Base-by-base conservation (phyloP, 2,797 vertebrate genomes). In the Linurgus olivaceus region DNA sequence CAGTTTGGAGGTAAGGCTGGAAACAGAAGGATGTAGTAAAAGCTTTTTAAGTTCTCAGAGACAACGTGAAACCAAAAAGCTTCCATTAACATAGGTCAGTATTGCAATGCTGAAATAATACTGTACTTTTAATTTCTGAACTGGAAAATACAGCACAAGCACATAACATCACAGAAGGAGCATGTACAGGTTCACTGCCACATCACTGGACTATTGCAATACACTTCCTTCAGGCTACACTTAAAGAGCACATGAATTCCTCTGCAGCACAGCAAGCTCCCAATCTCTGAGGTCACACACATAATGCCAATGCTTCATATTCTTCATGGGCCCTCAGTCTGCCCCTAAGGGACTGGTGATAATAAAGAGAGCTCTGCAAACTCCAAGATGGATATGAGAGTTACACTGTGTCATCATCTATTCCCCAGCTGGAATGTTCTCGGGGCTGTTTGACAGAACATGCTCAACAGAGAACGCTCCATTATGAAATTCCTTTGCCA, bases 401-500 rank as follows among this genome's bases (percentile, higher is more conserved):
- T 33, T 17, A 47, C 47, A 35, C 55, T 62, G 25, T 86, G 85
- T 91, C 87, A 84, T 88, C 89, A 90, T 20, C 50, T 59, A 0
- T 29, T 83, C 79, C 59, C 48, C 78, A 84, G 28, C 55, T 89
- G 88, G 95, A 96, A 94, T 95, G 95, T 90, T 96, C 94, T 94
- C 48, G 0, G 86, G 86, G 94, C 94, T 94, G 93, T 95, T 73
- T 89, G 93, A 92, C 90, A 86, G 58, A 95, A 93, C 68, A 52
- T 4, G 82, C 68, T 91, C 59, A 68, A 48, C 67, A 95, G 40
- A 90, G 57, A 91, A 89, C 1, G 1, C 83, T 93, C 62, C 78
- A 95, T 95, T 92, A 93, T 67, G 79, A 88, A 95, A 96, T 92
- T 91, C 95, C 67, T 91, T 84, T 87, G 74, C 77, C 82, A 58